Evolutionary conservation across 2,113 vertebrate genomes (phyloP).

Genomic region (Seriola quinqueradiata): DNA sequence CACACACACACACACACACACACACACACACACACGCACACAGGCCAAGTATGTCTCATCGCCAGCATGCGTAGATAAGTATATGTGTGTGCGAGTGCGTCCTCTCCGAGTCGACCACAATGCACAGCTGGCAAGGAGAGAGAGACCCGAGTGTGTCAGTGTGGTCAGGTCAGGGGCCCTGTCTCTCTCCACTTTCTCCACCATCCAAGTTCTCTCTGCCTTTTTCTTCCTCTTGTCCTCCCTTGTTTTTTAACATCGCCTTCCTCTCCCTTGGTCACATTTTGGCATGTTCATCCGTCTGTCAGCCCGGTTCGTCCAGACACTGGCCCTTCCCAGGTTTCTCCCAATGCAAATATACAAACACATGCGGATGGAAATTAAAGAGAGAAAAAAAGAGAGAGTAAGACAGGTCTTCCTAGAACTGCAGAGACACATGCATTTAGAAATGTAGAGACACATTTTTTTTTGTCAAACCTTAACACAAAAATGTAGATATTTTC

Average conservation of each 20-base stretch:
- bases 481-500: conserved; percentile 32
- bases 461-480: conserved; percentile 26
- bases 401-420: conserved; percentile 36
- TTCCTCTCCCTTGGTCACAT: conserved; percentile 68
- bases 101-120: conserved; percentile 74
- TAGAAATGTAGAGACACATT: conserved; percentile 40
- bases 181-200: conserved; percentile 65
- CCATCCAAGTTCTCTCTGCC: conserved; percentile 51
- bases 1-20: conserved; percentile 39
- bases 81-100: conserved; percentile 78
- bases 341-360: conserved; percentile 67
- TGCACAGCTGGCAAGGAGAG: conserved; percentile 79
- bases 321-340: conserved; percentile 55
- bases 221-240: conserved; percentile 60
- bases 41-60: conserved; percentile 83
- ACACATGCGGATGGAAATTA: conserved; percentile 47
- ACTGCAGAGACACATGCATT: conserved; percentile 49
- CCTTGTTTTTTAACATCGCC: conserved; percentile 66
- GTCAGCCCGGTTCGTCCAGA: conserved; percentile 64
- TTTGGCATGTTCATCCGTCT: conserved; percentile 71
- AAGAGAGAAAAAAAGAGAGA: conserved; percentile 6
- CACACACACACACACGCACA: conserved; percentile 37
- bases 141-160: conserved; percentile 80
- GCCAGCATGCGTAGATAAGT: conserved; percentile 78
- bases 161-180: conserved; percentile 80